Percentiles rank a stretch among this genome's conserved stretches.
Conservation (phyloP, 2,113 vertebrate species). For the Pomatostomus ruficeps region DNA sequence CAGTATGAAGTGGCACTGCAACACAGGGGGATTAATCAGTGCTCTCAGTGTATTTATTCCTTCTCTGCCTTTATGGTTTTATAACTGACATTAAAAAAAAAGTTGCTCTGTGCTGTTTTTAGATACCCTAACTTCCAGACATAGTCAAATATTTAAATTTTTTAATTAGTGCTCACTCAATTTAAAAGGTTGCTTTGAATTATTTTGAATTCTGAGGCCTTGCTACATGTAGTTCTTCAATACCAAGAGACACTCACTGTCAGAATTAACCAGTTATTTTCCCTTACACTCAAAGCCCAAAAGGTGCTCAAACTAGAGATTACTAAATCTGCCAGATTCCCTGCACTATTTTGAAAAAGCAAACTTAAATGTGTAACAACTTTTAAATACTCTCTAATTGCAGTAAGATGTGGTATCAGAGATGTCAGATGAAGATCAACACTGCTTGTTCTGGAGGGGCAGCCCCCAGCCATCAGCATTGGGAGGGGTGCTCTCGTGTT, state of each 20-base stretch:
- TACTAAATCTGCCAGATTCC: not conserved
- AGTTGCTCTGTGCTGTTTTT: not conserved
- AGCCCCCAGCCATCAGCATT: not conserved
- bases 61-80: slow-evolving; percentile 7
- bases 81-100: not conserved
- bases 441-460: not conserved
- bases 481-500: not conserved
- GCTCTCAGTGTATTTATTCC: slow-evolving; percentile 30
- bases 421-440: not conserved
- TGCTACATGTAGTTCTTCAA: not conserved
- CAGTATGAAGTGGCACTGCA: slow-evolving; percentile 19
- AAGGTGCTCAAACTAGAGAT: not conserved
- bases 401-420: not conserved
- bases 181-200: not conserved
- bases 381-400: not conserved
- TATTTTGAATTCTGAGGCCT: not conserved
- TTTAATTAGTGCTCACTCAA: not conserved
- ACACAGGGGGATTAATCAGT: slow-evolving; percentile 40
- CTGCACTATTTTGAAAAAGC: not conserved
- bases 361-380: not conserved
- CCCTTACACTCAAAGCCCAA: not conserved
- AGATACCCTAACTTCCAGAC: not conserved
- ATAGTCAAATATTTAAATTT: not conserved
- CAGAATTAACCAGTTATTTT: not conserved
- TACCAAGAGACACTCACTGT: not conserved